Percentiles rank a stretch among this genome's conserved stretches.
Conservation (phyloP, 2,888 invertebrate species). For the Octodonta nipae region DNA sequence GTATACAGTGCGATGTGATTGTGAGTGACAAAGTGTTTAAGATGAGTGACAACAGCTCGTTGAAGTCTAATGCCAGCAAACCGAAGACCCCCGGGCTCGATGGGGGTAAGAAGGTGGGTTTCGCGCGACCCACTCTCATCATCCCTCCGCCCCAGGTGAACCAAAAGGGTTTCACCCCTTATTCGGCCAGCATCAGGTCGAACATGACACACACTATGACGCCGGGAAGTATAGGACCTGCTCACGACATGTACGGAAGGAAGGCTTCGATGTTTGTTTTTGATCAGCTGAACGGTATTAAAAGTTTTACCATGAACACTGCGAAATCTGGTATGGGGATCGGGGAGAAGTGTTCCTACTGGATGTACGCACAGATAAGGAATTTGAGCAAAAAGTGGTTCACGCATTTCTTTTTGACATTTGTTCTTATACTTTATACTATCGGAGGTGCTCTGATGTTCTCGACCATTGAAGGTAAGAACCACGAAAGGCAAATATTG, state of each 20-base stretch:
- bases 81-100: slow-evolving; percentile 12
- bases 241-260: slow-evolving; percentile 25
- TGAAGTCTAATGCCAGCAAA: too few species aligned
- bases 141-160: slow-evolving; percentile 23
- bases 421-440: slow-evolving; percentile 66
- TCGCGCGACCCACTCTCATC: slow-evolving; percentile 25
- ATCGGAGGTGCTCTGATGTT: slow-evolving; percentile 71
- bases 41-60: too few species aligned
- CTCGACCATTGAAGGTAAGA: slow-evolving; percentile 64
- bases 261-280: slow-evolving; percentile 68
- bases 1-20: too few species aligned
- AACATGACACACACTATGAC: slow-evolving; percentile 1
- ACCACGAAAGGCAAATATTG: too few species aligned
- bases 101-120: slow-evolving; percentile 20
- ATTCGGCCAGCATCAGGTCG: slow-evolving; percentile 8
- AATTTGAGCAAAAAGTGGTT: slow-evolving; percentile 73
- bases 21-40: too few species aligned
- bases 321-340: slow-evolving; percentile 68
- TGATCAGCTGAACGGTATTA: slow-evolving; percentile 64
- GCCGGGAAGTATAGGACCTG: slow-evolving; percentile 6
- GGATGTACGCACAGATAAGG: slow-evolving; percentile 65
- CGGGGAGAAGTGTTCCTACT: slow-evolving; percentile 70
- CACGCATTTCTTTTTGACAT: slow-evolving; percentile 72
- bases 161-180: slow-evolving; percentile 5
- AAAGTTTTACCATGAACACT: slow-evolving; percentile 57